These are phyloP conservation scores for Argyresthia albistria DNA, from an alignment of 2,888 invertebrate species.

Conservation along the genomic window DNA sequence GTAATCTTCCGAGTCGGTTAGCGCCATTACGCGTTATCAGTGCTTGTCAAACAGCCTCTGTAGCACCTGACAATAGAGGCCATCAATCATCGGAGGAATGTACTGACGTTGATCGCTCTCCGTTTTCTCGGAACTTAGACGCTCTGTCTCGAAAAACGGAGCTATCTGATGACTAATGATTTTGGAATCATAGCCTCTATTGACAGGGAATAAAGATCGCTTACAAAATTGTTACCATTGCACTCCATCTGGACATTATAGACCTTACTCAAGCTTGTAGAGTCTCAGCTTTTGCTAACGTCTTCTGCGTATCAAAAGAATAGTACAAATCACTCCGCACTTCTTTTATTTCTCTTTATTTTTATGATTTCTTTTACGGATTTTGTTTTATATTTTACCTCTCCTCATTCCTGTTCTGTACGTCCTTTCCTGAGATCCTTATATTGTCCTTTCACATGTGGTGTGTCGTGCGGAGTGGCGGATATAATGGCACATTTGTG, in stretches of 20 bases:
- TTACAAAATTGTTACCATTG: not conserved
- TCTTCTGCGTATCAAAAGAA: slow-evolving; percentile 9
- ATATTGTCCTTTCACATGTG: not conserved
- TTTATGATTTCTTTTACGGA: slow-evolving; percentile 2
- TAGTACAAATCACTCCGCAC: slow-evolving; percentile 19
- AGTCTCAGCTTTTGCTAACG: not conserved
- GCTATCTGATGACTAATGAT: slow-evolving; percentile 4
- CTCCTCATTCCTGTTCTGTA: not conserved
- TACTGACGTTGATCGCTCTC: slow-evolving; percentile 22
- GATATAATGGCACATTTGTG: not conserved
- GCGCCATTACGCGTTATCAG: slow-evolving; percentile 43
- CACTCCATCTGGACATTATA: not conserved
- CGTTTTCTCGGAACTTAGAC: slow-evolving; percentile 42
- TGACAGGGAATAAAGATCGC: not conserved
- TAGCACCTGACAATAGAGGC: slow-evolving; percentile 49
- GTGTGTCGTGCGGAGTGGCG: slow-evolving; percentile 7
- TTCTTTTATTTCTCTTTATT: slow-evolving; percentile 14
- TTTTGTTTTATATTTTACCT: not conserved
- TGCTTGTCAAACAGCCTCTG: slow-evolving; percentile 27
- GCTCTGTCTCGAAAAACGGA: slow-evolving; percentile 43
- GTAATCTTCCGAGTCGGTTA: slow-evolving; percentile 49
- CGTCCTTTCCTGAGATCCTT: not conserved
- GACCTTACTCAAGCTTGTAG: not conserved
- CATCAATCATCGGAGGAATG: slow-evolving; percentile 57
- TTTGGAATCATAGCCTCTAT: not conserved